Conservation (phyloP, 2,888 invertebrate genomes). For the Thecocarcelia acutangulata region DNA sequence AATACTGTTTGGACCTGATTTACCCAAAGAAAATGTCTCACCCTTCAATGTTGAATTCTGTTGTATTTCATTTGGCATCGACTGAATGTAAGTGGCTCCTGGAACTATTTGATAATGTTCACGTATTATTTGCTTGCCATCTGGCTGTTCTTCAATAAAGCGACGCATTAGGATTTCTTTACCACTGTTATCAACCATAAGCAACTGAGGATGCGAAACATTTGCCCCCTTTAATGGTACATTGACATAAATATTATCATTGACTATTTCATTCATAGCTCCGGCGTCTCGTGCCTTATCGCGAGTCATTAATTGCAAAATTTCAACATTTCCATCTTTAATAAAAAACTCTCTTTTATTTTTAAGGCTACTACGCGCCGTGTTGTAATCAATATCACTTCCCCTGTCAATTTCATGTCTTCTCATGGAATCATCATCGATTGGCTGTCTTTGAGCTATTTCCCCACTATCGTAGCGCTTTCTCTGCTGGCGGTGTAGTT, state of each 20-base stretch:
- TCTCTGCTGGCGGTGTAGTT: conserved; percentile 76
- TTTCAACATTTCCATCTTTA: conserved; percentile 92
- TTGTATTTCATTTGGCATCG: conserved; percentile 80
- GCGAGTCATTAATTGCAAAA: conserved; percentile 89
- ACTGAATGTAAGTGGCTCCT: conserved; percentile 78
- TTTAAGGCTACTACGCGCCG: conserved; percentile 76
- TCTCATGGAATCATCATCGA: conserved; percentile 88
- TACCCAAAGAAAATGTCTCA: conserved; percentile 77
- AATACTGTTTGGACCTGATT: conserved; percentile 80
- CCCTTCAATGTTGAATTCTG: conserved; percentile 77
- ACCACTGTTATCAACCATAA: conserved; percentile 89
- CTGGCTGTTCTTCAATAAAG: conserved; percentile 91
- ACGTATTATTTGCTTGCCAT: conserved; percentile 85
- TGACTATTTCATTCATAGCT: conserved; percentile 7
- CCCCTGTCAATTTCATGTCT: conserved; percentile 90
- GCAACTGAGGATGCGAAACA: conserved; percentile 84
- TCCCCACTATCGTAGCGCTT: conserved; percentile 71
- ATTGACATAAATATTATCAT: conserved; percentile 84
- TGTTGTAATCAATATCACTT: conserved; percentile 84
- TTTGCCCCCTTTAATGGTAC: conserved; percentile 83
- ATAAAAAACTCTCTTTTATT: conserved; percentile 88
- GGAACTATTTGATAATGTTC: conserved; percentile 82
- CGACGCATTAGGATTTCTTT: conserved; percentile 92
- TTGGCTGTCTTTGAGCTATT: conserved; percentile 79
- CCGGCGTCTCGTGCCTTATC: conserved; percentile 83